Conservation (phyloP, 1,140 invertebrate species). For the Drosophila nannoptera region DNA sequence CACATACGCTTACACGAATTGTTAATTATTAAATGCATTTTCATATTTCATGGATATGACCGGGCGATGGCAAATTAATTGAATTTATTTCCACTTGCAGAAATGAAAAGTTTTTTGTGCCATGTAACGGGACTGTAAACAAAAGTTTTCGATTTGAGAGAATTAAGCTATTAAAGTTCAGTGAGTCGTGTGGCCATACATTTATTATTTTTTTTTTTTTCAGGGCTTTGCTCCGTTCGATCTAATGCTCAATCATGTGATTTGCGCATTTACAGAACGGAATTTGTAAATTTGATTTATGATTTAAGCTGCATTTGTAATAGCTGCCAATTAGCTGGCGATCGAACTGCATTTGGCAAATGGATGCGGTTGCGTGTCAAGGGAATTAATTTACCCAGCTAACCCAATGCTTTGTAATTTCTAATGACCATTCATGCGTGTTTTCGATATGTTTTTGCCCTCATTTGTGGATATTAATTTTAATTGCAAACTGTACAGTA, state of each 20-base stretch:
- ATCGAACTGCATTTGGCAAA: slow-evolving; percentile 44
- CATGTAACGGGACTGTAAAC: not conserved
- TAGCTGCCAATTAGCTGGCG: slow-evolving; percentile 38
- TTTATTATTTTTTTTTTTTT: slow-evolving; percentile 12
- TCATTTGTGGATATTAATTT: not conserved
- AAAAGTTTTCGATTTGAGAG: not conserved
- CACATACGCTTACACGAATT: slow-evolving; percentile 2
- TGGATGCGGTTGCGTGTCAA: not conserved
- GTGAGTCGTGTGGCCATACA: slow-evolving; percentile 30
- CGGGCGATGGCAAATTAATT: slow-evolving; percentile 39
- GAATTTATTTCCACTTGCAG: slow-evolving; percentile 33
- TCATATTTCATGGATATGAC: slow-evolving; percentile 41
- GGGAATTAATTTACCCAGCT: not conserved
- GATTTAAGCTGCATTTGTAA: slow-evolving; percentile 4
- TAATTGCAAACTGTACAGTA: not conserved
- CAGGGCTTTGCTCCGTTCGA: slow-evolving; percentile 13
- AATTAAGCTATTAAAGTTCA: slow-evolving; percentile 1
- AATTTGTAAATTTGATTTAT: slow-evolving; percentile 1
- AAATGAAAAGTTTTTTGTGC: slow-evolving; percentile 32
- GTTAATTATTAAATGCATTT: slow-evolving; percentile 52
- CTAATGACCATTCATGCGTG: not conserved
- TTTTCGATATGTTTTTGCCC: not conserved
- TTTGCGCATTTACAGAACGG: slow-evolving; percentile 35
- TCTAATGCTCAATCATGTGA: slow-evolving; percentile 59
- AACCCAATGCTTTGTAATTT: slow-evolving; percentile 17